Percentiles rank a stretch among this genome's conserved stretches.
Conservation (phyloP, 2,888 invertebrate genomes). For the Tachystola acroxantha region DNA sequence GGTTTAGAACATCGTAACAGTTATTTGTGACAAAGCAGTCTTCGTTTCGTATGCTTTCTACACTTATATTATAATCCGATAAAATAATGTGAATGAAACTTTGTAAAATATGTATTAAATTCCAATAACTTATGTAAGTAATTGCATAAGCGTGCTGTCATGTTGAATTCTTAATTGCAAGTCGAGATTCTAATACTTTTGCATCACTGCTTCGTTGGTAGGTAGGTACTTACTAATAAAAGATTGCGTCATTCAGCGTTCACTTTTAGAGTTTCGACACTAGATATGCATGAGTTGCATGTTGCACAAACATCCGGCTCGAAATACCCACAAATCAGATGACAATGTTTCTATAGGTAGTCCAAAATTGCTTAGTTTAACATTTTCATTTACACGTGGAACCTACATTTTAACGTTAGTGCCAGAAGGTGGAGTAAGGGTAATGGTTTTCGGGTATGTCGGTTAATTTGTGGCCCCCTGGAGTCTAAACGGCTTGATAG, state of each 20-base stretch:
- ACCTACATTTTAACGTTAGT: constrained; percentile 8
- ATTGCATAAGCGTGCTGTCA: constrained; percentile 1
- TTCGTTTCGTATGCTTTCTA: too few species aligned
- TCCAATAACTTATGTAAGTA: not conserved
- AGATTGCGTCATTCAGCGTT: constrained; percentile 61
- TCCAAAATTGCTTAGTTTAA: constrained; percentile 11
- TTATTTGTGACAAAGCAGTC: too few species aligned
- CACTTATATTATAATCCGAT: too few species aligned
- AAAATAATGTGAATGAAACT: too few species aligned
- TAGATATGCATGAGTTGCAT: constrained; percentile 53
- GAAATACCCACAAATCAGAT: constrained; percentile 32
- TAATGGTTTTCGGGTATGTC: too few species aligned
- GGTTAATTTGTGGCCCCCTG: too few species aligned
- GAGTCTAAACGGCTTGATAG: too few species aligned
- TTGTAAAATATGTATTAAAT: not conserved
- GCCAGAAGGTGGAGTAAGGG: too few species aligned
- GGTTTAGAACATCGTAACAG: too few species aligned
- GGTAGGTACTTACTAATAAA: constrained; percentile 50
- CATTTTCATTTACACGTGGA: constrained; percentile 16
- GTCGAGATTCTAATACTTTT: constrained; percentile 11
- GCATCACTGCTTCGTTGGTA: constrained; percentile 42
- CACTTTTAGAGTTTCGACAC: constrained; percentile 69
- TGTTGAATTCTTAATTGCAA: constrained; percentile 4
- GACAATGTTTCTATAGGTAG: constrained; percentile 30
- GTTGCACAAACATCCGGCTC: constrained; percentile 68